Evolutionary conservation across 2,888 invertebrate species (phyloP), one percentile per base, ranked within the genome.

Genomic region (Sabatieria punctata): DNA sequence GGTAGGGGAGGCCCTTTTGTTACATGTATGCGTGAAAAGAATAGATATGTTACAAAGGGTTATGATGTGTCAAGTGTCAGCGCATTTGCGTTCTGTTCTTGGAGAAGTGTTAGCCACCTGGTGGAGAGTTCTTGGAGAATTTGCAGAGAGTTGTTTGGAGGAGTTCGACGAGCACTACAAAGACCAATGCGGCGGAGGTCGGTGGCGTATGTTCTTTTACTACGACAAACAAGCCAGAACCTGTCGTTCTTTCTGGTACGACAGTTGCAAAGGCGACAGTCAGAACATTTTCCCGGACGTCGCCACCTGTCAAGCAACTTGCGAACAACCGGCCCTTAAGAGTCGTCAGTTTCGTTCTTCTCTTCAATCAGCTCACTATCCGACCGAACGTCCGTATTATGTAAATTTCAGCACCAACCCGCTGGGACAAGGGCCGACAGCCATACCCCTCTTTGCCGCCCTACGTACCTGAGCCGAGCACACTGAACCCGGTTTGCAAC

Each of bases 191-290:
- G 59, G 57, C 41, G 61, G 61, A 15, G 61, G 61, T 11, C 42
- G 57, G 18, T 61, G 61, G 61, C 45, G 57, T 21, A 59, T 58
- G 22, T 57, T 56, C 42, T 62, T 51, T 50, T 61, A 57, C 45
- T 61, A 57, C 46, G 60, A 61, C 44, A 53, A 52, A 40, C 6
- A 41, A 19, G 15, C 15, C 8, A 13, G 26, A 2, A 13, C 18
- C 15, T 61, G 61, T 37, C 45, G 53, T 36, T 47, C 60, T 11
- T 61, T 61, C 49, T 61, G 61, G 61, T 61, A 56, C 51, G 60
- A 59, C 43, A 60, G 61, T 2, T 61, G 61, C 49, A 50, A 48
- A 24, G 58, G 57, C 8, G 45, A 48, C 27, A 55, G 52, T 42
- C 51, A 55, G 46, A 61, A 61, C 49, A 54, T 60, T 25, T 61